Evolutionary conservation across 1,140 invertebrate genomes (phyloP).

Genomic region (Coenobita brevimanus): DNA sequence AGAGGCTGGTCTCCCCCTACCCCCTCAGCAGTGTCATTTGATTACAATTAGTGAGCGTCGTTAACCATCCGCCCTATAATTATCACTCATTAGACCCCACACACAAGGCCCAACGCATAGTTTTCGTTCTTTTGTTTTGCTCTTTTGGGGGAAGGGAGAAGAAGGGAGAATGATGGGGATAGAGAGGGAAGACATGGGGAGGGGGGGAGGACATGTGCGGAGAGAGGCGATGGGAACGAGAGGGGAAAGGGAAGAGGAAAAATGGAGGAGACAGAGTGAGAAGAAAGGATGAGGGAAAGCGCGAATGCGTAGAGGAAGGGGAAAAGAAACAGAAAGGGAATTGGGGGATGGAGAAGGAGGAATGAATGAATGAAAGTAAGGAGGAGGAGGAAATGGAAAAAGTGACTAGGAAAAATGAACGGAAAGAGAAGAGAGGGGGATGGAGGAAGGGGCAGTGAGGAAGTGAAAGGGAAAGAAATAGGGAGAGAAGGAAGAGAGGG

Average conservation of each 20-base stretch:
- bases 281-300: neutral
- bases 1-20: too few species aligned
- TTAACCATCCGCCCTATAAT: slow-evolving; percentile 25
- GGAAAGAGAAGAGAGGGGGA: neutral
- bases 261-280: too few species aligned
- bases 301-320: neutral
- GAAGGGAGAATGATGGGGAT: too few species aligned
- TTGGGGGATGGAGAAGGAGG: neutral
- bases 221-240: too few species aligned
- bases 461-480: neutral
- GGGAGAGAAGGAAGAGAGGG: neutral
- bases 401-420: neutral
- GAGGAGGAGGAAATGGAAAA: neutral
- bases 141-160: too few species aligned
- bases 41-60: slow-evolving; percentile 28
- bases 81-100: slow-evolving; percentile 32
- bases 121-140: neutral
- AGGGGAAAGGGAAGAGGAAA: too few species aligned
- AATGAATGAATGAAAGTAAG: neutral
- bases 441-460: neutral
- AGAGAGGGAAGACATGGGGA: too few species aligned
- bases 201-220: too few species aligned
- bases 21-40: slow-evolving; percentile 9
- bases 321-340: neutral
- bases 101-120: neutral